phyloP scores from a whole-genome alignment of 2,888 invertebrate genomes.

The Leptinotarsa peninsularis region DNA sequence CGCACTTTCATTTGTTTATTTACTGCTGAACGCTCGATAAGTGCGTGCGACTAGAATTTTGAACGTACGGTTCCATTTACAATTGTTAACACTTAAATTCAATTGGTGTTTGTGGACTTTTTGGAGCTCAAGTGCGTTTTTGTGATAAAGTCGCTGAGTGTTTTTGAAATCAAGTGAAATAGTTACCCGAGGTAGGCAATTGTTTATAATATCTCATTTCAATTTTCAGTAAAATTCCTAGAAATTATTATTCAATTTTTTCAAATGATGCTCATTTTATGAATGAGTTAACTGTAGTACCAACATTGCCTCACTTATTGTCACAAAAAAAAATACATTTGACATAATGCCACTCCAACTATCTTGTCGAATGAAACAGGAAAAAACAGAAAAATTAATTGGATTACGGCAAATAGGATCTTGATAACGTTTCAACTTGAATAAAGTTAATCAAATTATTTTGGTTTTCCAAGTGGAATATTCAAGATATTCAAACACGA shows the following conservation, averaged over 20 bases:
- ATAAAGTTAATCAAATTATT: too few relatives aligned
- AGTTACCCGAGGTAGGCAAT: background rate
- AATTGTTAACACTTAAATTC: background rate
- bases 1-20: constrained; percentile 15
- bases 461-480: too few relatives aligned
- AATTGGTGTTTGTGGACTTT: background rate
- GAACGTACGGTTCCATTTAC: background rate
- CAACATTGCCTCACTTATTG: too few relatives aligned
- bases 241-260: background rate
- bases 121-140: background rate
- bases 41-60: background rate
- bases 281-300: background rate
- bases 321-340: too few relatives aligned
- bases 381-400: too few relatives aligned
- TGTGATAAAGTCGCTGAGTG: background rate
- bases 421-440: too few relatives aligned
- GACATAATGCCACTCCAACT: too few relatives aligned
- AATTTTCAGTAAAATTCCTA: background rate
- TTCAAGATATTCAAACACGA: too few relatives aligned
- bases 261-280: too few relatives aligned
- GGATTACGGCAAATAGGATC: too few relatives aligned
- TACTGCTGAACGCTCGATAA: background rate
- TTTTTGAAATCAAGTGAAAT: background rate
- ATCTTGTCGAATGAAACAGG: too few relatives aligned
- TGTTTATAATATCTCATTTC: background rate